Base-by-base conservation (phyloP, 2,113 vertebrate species). In the Hyaena hyaena region DNA sequence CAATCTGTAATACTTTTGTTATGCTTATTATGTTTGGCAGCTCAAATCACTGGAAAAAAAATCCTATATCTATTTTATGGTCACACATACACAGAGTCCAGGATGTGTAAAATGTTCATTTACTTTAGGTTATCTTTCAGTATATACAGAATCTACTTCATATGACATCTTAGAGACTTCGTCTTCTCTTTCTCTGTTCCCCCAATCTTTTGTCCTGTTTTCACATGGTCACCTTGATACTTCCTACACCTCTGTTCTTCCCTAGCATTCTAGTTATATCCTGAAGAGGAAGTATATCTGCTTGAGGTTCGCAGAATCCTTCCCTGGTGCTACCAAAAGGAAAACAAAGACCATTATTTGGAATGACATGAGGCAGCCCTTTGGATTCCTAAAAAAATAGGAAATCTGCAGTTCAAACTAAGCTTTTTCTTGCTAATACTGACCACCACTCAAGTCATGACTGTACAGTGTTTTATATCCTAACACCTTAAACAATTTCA, bases 401-500 rank as follows among this genome's bases (percentile, higher is more conserved):
- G 8, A 89, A 77, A 39, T 83, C 10, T 83, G 73, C 10, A 83
- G 48, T 79, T 88, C 8, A 83, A 83, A 90, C 21, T 77, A 61
- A 93, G 11, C 7, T 53, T 95, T 93, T 35, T 73, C 69, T 86
- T 92, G 45, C 15, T 92, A n/a, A 92, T 90, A 82, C 24, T 93
- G 68, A 55, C 33, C 23, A 88, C 1, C 10, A 73, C 23, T 83
- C 31, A 66, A 50, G 23, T 28, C 7, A 85, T 80, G 83, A 90
- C 43, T 85, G 96, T 26, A 69, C 15, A 58, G 74, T 90, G 68
- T 39, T 93, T 90, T 81, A 77, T 74, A 68, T 88, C 77, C 35
- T 95, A 83, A 85, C 26, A 90, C 45, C 55, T 65, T 81, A 53
- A 90, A 79, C 11, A 97, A 69, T 88, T 92, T 89, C 63, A 43